Conservation (phyloP, 2,113 vertebrate species). For the Physeter macrocephalus region DNA sequence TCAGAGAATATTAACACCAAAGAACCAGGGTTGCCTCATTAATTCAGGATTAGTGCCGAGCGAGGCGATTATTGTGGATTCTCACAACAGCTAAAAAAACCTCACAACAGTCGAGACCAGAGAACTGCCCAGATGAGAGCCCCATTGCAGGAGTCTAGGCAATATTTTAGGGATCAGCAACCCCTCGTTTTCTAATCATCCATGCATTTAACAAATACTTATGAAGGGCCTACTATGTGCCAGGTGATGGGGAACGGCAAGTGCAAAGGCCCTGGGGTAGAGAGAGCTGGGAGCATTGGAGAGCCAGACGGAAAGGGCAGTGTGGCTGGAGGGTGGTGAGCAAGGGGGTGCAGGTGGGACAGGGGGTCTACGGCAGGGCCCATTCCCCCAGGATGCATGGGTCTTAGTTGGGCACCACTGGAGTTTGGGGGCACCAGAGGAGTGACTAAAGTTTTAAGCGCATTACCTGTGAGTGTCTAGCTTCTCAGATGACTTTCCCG, state of each 20-base stretch:
- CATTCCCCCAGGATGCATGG: fast-evolving
- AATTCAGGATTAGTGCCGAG: conserved; percentile 12
- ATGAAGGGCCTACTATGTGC: not conserved
- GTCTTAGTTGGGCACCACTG: fast-evolving
- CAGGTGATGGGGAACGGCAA: fast-evolving
- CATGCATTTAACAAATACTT: not conserved
- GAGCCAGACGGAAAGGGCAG: not conserved
- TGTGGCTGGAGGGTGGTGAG: not conserved
- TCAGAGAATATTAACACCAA: conserved; percentile 66
- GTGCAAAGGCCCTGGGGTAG: not conserved
- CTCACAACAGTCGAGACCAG: fast-evolving
- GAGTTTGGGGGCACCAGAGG: not conserved
- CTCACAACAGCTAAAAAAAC: not conserved
- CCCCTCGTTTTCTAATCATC: not conserved
- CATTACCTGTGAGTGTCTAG: not conserved
- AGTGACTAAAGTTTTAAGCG: fast-evolving
- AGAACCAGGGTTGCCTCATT: not conserved
- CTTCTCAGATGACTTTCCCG: not conserved
- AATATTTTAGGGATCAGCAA: not conserved
- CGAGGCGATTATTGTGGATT: not conserved
- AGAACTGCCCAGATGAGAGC: not conserved
- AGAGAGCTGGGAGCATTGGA: fast-evolving
- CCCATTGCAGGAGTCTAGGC: not conserved
- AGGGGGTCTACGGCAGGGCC: fast-evolving
- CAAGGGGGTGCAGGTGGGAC: fast-evolving